phyloP scores from a whole-genome alignment of 1,140 invertebrate genomes.

The Macrosteles quadrilineatus region DNA sequence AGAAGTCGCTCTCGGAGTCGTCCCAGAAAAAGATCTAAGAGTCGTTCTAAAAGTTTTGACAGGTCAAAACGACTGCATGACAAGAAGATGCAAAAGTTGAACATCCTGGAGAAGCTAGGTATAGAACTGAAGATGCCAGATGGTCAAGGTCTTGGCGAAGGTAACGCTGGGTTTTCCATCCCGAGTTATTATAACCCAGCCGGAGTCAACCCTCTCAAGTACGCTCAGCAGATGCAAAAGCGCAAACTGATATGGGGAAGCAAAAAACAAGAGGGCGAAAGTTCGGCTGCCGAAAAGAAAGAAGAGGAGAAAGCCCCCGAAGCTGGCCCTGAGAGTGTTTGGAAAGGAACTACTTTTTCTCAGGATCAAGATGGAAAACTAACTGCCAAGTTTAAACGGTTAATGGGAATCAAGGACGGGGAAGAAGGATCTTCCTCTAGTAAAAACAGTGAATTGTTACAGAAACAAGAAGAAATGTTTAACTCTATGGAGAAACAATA shows the following conservation, averaged over 20 bases:
- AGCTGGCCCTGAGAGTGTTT: slow-evolving; percentile 60
- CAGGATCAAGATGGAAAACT: slow-evolving; percentile 89
- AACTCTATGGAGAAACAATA: slow-evolving; percentile 91
- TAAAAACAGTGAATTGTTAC: slow-evolving; percentile 51
- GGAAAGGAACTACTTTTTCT: slow-evolving; percentile 81
- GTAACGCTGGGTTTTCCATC: slow-evolving; percentile 17
- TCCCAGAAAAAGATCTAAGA: not conserved
- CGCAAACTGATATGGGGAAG: slow-evolving; percentile 52
- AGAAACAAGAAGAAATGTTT: slow-evolving; percentile 91
- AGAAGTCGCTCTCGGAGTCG: slow-evolving; percentile 5
- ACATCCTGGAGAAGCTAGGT: slow-evolving; percentile 43
- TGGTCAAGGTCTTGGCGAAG: slow-evolving; percentile 6
- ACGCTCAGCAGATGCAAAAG: slow-evolving; percentile 87
- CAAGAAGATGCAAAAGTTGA: slow-evolving; percentile 1
- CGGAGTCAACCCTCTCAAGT: slow-evolving; percentile 76
- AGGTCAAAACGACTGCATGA: slow-evolving; percentile 17
- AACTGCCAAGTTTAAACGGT: slow-evolving; percentile 90
- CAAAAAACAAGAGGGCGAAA: slow-evolving; percentile 55
- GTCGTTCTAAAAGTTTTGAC: slow-evolving; percentile 29
- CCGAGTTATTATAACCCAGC: slow-evolving; percentile 80
- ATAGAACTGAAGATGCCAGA: slow-evolving; percentile 43
- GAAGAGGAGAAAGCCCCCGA: slow-evolving; percentile 48
- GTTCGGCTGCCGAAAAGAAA: slow-evolving; percentile 61
- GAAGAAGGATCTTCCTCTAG: not conserved
- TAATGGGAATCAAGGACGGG: slow-evolving; percentile 88